A percentile compares a stretch with the other conserved stretches of the same genome.
These are phyloP conservation scores for Lumbricus terrestris DNA, from an alignment of 2,888 invertebrate genomes.

Conservation along the genomic window DNA sequence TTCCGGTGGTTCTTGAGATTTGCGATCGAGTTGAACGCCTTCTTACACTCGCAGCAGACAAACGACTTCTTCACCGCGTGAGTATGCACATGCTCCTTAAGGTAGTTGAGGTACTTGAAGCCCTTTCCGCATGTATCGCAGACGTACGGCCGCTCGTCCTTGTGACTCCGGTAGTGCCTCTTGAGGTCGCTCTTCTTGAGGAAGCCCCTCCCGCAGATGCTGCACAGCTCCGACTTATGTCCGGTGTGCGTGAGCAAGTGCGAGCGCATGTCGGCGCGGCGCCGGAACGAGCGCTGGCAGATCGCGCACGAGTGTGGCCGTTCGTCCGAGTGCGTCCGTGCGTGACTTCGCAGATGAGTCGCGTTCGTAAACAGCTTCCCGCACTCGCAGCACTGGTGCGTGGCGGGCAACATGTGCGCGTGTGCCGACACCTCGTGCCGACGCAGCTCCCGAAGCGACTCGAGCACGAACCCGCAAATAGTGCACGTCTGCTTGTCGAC, in stretches of 20 bases:
- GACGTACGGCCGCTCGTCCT: neutral
- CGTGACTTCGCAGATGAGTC: neutral
- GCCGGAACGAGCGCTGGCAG: neutral
- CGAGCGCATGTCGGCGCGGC: constrained; percentile 7
- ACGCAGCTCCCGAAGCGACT: neutral
- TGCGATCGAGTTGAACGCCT: neutral
- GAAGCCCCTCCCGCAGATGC: neutral
- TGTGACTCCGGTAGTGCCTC: neutral
- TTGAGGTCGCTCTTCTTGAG: constrained; percentile 10
- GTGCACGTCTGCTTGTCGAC: neutral
- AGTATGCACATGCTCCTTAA: neutral
- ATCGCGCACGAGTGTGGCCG: neutral
- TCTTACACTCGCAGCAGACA: neutral
- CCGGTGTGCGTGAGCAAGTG: neutral
- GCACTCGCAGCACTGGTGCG: constrained; percentile 10
- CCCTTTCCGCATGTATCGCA: neutral
- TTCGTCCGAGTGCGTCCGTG: neutral
- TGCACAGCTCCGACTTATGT: neutral
- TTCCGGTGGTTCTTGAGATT: constrained; percentile 8
- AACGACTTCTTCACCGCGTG: neutral
- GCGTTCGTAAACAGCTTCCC: neutral
- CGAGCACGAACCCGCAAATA: neutral
- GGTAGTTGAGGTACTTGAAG: neutral
- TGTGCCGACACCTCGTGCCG: neutral
- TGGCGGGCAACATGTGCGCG: neutral